phyloP scores from a whole-genome alignment of 1,140 invertebrate species.

The Vollenhovia emeryi region DNA sequence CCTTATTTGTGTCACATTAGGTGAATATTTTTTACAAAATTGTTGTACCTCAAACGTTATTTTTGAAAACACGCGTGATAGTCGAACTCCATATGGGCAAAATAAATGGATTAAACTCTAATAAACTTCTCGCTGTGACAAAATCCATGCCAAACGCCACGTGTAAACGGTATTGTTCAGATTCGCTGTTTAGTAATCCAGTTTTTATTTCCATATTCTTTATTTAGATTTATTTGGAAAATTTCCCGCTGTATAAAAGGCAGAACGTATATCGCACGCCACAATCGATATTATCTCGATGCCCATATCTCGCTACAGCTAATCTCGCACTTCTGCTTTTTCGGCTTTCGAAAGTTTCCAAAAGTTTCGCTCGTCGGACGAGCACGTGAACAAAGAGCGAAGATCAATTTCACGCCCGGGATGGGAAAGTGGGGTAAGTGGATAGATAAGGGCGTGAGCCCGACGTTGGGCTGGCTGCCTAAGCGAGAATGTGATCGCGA shows the following conservation, averaged over 20 bases:
- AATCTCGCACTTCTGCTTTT: slow-evolving; percentile 37
- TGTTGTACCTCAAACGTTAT: background rate
- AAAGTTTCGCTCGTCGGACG: slow-evolving; percentile 17
- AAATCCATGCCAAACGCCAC: background rate
- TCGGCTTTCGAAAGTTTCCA: slow-evolving; percentile 34
- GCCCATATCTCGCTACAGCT: background rate
- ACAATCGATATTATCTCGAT: slow-evolving; percentile 21
- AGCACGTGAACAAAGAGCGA: slow-evolving; percentile 53
- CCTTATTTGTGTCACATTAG: too few relatives aligned
- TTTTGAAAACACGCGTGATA: background rate
- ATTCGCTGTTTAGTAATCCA: background rate
- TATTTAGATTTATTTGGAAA: background rate
- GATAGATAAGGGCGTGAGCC: slow-evolving; percentile 54
- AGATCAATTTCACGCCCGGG: slow-evolving; percentile 54
- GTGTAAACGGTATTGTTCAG: background rate
- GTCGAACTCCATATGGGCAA: background rate
- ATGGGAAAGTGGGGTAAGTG: slow-evolving; percentile 47
- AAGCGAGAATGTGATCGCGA: slow-evolving; percentile 58
- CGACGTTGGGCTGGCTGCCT: slow-evolving; percentile 34
- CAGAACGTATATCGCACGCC: background rate
- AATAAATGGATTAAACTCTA: background rate
- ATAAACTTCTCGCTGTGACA: background rate
- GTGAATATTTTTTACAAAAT: background rate
- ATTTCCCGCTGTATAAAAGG: background rate
- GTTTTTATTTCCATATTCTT: background rate